These are phyloP conservation scores for Schizopygopsis pylzovi DNA, from an alignment of 2,797 vertebrate genomes.

Conservation along the genomic window DNA sequence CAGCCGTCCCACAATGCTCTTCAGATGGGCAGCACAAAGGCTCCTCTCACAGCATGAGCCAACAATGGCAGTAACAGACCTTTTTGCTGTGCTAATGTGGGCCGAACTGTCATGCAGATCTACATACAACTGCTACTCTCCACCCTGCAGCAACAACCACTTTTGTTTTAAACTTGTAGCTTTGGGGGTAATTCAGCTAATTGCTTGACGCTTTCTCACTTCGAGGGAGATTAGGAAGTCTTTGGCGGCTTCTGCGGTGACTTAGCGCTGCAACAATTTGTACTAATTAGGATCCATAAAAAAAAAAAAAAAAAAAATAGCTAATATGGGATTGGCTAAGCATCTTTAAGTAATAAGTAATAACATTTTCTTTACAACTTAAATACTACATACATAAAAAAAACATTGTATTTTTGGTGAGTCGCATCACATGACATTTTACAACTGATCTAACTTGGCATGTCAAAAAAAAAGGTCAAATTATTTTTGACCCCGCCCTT, in stretches of 20 bases:
- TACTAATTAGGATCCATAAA: constrained; percentile 73
- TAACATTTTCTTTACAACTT: background rate
- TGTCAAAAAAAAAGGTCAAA: background rate
- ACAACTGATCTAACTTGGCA: background rate
- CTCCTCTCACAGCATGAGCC: constrained; percentile 51
- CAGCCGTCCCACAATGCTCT: constrained; percentile 59
- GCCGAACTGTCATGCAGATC: constrained; percentile 66
- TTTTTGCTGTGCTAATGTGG: constrained; percentile 58
- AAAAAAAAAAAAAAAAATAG: constrained; percentile 60
- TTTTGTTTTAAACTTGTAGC: constrained; percentile 65
- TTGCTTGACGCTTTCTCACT: constrained; percentile 76
- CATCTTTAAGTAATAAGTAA: constrained; percentile 40
- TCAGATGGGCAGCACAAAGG: constrained; percentile 52
- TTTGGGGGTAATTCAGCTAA: constrained; percentile 69
- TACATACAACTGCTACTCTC: constrained; percentile 55
- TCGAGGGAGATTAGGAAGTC: constrained; percentile 73
- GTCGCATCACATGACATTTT: background rate
- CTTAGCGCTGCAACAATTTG: constrained; percentile 77
- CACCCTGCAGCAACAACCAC: constrained; percentile 54
- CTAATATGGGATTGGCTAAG: constrained; percentile 59
- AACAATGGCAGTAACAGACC: constrained; percentile 55
- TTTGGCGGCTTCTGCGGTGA: constrained; percentile 74
- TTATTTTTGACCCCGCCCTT: background rate
- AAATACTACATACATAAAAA: background rate
- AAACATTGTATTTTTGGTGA: background rate